Evolutionary conservation across 2,797 vertebrate genomes (phyloP).

Genomic region (Aplochiton taeniatus): DNA sequence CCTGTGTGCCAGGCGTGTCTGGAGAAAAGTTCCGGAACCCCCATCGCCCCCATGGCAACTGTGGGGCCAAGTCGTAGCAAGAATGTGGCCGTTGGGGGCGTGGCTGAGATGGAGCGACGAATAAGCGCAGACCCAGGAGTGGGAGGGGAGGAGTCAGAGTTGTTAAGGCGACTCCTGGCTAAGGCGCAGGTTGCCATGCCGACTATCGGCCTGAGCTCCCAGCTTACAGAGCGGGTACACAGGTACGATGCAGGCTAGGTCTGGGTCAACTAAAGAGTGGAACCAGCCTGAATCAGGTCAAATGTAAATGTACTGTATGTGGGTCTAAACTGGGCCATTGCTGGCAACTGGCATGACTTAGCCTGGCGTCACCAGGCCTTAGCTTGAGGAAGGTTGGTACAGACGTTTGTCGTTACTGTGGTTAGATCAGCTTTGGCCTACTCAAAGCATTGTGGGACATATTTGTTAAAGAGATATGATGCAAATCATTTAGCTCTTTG

Average conservation of each 20-base stretch:
- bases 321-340: too few relatives aligned
- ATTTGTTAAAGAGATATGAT: too few relatives aligned
- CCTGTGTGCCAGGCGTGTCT: constrained; percentile 77
- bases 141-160: constrained; percentile 73
- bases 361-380: too few relatives aligned
- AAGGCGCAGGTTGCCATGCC: constrained; percentile 76
- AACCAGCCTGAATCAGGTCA: constrained; percentile 22
- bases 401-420: too few relatives aligned
- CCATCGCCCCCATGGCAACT: constrained; percentile 73
- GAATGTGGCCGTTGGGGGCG: constrained; percentile 92
- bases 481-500: too few relatives aligned
- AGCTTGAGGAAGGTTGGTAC: too few relatives aligned
- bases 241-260: constrained; percentile 72
- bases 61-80: constrained; percentile 77
- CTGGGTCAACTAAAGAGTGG: constrained; percentile 41
- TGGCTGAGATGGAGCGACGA: constrained; percentile 90
- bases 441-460: constrained; percentile 9
- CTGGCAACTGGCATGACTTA: too few relatives aligned
- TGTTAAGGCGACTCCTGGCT: constrained; percentile 74
- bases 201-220: constrained; percentile 73
- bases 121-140: constrained; percentile 73
- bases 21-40: constrained; percentile 70
- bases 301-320: too few relatives aligned
- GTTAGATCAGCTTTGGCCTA: too few relatives aligned
- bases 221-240: constrained; percentile 72